Conservation (phyloP, 2,888 invertebrate genomes). For the Rosalia funebris region DNA sequence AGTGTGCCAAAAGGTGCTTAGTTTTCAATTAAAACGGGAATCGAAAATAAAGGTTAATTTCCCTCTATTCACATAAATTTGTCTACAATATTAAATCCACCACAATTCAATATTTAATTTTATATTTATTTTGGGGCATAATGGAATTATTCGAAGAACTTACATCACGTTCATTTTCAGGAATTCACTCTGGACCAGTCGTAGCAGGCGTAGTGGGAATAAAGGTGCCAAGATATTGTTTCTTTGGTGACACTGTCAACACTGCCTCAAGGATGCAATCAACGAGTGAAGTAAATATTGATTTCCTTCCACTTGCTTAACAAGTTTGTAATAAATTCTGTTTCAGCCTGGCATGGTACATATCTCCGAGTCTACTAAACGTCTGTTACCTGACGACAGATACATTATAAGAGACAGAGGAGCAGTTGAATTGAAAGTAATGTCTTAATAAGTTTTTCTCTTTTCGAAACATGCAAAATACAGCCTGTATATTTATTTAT, state of each 20-base stretch:
- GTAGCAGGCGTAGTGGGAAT: conserved; percentile 87
- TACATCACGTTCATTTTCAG: conserved; percentile 61
- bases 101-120: too few species aligned
- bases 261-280: conserved; percentile 90
- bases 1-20: too few species aligned
- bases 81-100: too few species aligned
- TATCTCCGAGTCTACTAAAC: conserved; percentile 77
- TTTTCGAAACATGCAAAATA: too few species aligned
- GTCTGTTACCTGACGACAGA: conserved; percentile 71
- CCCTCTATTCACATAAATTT: too few species aligned
- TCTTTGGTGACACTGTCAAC: conserved; percentile 90
- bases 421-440: conserved; percentile 79
- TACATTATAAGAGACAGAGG: conserved; percentile 78
- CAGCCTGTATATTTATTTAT: too few species aligned
- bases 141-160: too few species aligned
- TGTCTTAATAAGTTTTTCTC: too few species aligned
- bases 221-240: conserved; percentile 84
- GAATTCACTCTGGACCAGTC: conserved; percentile 86
- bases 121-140: too few species aligned
- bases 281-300: conserved; percentile 67
- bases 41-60: too few species aligned
- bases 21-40: too few species aligned
- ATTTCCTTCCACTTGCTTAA: background rate
- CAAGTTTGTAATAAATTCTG: background rate
- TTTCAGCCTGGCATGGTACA: conserved; percentile 76